These are phyloP conservation scores for Tethya wilhelma DNA, from an alignment of 37 sponge, comb jelly and placozoan genomes.

Conservation along the genomic window DNA sequence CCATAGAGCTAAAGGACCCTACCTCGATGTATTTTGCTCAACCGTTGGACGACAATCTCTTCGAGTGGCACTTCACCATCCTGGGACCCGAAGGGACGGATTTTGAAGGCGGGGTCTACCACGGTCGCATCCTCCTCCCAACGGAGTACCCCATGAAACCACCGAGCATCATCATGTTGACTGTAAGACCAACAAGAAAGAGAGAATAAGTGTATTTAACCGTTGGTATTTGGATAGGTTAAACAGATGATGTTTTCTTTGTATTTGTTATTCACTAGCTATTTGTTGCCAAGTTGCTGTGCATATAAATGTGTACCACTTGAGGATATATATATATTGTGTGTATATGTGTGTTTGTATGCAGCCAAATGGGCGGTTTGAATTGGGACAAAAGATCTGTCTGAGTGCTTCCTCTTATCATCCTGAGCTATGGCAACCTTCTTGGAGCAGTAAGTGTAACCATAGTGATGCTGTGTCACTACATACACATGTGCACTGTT, in stretches of 20 bases:
- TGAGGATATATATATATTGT: too few relatives aligned
- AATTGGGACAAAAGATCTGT: constrained; percentile 93
- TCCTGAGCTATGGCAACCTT: constrained; percentile 99
- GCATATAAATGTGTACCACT: too few relatives aligned
- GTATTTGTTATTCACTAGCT: too few relatives aligned
- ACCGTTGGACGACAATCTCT: constrained; percentile 91
- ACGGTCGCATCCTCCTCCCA: constrained; percentile 94
- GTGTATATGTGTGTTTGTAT: not conserved
- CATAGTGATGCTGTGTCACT: not conserved
- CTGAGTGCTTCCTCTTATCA: constrained; percentile 95
- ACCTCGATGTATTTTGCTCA: constrained; percentile 90
- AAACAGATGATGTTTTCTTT: not conserved
- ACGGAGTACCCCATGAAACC: constrained; percentile 99
- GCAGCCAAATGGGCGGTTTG: constrained; percentile 96
- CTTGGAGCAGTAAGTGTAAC: constrained; percentile 94
- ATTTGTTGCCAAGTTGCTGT: too few relatives aligned
- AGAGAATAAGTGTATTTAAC: not conserved
- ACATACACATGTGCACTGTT: too few relatives aligned
- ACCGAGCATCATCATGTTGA: constrained; percentile 91
- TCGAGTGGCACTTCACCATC: constrained; percentile 99
- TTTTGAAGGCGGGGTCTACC: constrained; percentile 92
- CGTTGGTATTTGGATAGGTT: not conserved
- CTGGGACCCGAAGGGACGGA: constrained; percentile 82
- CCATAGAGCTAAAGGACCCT: constrained; percentile 90
- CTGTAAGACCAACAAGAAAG: constrained; percentile 57